Conservation (phyloP, 1,140 invertebrate species). For the Sarcophaga peregrina region DNA sequence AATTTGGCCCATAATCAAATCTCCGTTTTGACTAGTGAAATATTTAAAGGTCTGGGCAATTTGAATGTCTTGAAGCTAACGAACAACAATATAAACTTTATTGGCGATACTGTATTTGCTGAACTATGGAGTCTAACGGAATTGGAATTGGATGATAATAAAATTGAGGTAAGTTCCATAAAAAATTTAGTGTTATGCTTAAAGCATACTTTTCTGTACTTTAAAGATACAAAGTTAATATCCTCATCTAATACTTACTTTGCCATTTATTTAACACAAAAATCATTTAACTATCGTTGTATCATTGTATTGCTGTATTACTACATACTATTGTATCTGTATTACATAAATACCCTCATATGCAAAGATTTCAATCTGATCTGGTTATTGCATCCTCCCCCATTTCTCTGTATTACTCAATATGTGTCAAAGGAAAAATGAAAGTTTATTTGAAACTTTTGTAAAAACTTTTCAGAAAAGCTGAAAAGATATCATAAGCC, state of each 20-base stretch:
- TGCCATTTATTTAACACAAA: too few species aligned
- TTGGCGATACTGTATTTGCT: constrained; percentile 79
- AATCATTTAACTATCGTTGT: too few species aligned
- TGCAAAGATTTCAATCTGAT: too few species aligned
- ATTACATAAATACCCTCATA: too few species aligned
- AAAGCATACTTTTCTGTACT: too few species aligned
- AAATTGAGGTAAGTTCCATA: constrained; percentile 68
- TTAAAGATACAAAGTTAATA: too few species aligned
- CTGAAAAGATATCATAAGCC: constrained; percentile 49
- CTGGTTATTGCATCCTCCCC: too few species aligned
- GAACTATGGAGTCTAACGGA: constrained; percentile 78
- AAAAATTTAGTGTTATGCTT: too few species aligned
- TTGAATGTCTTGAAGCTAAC: constrained; percentile 75
- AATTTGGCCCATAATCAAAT: constrained; percentile 79
- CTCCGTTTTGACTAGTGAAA: constrained; percentile 74
- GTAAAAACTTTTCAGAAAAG: not conserved
- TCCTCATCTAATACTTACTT: too few species aligned
- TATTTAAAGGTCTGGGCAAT: constrained; percentile 76
- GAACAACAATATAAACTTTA: constrained; percentile 76
- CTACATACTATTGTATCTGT: too few species aligned
- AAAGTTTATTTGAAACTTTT: not conserved
- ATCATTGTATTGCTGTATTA: too few species aligned
- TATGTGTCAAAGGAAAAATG: not conserved
- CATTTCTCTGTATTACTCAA: not conserved
- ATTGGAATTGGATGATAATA: constrained; percentile 79